Conservation (phyloP, 2,888 invertebrate genomes). For the Sinopyrophorus schimmeli region DNA sequence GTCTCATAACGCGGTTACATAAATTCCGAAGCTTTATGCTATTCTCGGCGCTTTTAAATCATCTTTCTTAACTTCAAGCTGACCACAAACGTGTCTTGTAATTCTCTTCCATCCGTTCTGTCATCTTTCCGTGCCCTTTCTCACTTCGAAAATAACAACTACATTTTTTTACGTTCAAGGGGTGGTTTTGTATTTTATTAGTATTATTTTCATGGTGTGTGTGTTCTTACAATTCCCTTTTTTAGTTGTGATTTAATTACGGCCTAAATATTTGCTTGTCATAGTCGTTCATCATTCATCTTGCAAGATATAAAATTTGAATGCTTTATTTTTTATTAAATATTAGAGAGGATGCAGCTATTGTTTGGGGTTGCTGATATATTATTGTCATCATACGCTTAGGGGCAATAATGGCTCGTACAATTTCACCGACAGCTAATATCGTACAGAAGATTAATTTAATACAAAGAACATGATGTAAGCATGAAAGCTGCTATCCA, state of each 20-base stretch:
- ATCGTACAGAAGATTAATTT: slow-evolving; percentile 47
- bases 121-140: too few species aligned
- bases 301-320: slow-evolving; percentile 21
- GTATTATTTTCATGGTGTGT: too few species aligned
- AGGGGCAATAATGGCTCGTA: slow-evolving; percentile 40
- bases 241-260: slow-evolving; percentile 7
- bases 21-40: slow-evolving; percentile 28
- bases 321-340: slow-evolving; percentile 47
- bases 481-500: slow-evolving; percentile 31
- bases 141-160: too few species aligned
- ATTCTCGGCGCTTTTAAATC: slow-evolving; percentile 22
- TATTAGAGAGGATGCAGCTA: slow-evolving; percentile 48
- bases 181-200: too few species aligned
- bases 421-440: slow-evolving; percentile 45
- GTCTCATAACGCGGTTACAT: slow-evolving; percentile 33
- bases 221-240: too few species aligned
- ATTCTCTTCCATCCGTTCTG: too few species aligned
- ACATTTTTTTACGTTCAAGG: too few species aligned
- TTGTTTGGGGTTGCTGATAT: slow-evolving; percentile 49
- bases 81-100: slow-evolving; percentile 28
- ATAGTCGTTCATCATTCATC: slow-evolving; percentile 16
- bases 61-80: slow-evolving; percentile 26
- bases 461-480: slow-evolving; percentile 41
- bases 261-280: slow-evolving; percentile 13
- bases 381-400: slow-evolving; percentile 46